These are phyloP conservation scores for Drepana falcataria DNA, from an alignment of 2,888 invertebrate species.

Conservation along the genomic window DNA sequence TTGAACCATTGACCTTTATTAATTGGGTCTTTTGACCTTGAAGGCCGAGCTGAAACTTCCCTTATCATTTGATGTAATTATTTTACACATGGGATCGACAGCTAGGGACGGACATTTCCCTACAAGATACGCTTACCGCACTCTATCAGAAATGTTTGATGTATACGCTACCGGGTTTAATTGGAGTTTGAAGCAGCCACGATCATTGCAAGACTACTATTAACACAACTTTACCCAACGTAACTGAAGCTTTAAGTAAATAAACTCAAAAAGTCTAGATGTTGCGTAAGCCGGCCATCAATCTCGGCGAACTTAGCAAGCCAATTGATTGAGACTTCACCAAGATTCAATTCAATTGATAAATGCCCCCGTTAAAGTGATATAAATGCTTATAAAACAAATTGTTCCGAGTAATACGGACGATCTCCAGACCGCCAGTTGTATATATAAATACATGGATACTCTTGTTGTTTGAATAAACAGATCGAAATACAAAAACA, in stretches of 20 bases:
- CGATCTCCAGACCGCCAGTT: constrained; percentile 2
- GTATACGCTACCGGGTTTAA: too few species aligned
- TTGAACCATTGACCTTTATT: too few species aligned
- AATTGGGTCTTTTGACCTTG: too few species aligned
- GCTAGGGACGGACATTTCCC: too few species aligned
- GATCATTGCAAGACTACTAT: too few species aligned
- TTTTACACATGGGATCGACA: too few species aligned
- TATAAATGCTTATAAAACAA: constrained; percentile 11
- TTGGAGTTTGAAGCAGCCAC: too few species aligned
- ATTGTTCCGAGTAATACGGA: constrained; percentile 13
- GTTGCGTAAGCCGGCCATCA: background rate
- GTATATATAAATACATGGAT: background rate
- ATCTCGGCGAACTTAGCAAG: background rate
- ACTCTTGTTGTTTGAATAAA: background rate
- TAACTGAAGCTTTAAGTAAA: background rate
- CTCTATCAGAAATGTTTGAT: too few species aligned
- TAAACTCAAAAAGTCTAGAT: background rate
- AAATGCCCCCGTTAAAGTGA: constrained; percentile 10
- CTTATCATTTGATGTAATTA: too few species aligned
- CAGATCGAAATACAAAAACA: background rate
- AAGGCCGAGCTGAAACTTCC: too few species aligned
- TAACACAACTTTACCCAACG: too few species aligned
- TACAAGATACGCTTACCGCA: too few species aligned
- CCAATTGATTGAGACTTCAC: constrained; percentile 1
- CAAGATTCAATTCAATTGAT: constrained; percentile 9